Conservation (phyloP, 2,113 vertebrate species). For the Lepisosteus osseus region DNA sequence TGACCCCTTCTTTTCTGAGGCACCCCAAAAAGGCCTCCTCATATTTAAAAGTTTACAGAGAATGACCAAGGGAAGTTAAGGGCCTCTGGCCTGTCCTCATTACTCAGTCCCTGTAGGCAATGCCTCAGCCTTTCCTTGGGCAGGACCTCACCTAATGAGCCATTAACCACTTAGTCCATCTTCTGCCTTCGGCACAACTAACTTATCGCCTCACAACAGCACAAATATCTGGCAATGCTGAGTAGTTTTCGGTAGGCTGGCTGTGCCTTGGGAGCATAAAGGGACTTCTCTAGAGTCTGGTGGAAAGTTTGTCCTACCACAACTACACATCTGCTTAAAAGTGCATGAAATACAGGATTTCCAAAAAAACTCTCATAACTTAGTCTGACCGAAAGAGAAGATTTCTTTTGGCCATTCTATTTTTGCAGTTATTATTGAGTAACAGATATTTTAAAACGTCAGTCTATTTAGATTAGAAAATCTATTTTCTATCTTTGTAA, state of each 20-base stretch:
- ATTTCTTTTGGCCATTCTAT: too few species aligned
- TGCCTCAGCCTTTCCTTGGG: slow-evolving; percentile 25
- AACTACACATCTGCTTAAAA: too few species aligned
- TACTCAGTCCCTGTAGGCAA: slow-evolving; percentile 35
- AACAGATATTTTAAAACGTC: too few species aligned
- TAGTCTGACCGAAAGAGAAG: too few species aligned
- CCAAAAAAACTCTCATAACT: too few species aligned
- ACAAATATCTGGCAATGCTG: background rate
- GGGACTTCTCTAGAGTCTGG: background rate
- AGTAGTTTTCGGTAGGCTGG: background rate
- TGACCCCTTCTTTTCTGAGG: slow-evolving; percentile 1
- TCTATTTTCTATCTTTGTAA: too few species aligned
- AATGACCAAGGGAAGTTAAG: slow-evolving; percentile 20
- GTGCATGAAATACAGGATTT: too few species aligned
- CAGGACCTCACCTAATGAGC: slow-evolving; percentile 31
- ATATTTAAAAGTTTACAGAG: slow-evolving; percentile 38
- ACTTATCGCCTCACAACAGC: background rate
- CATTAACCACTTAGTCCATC: slow-evolving; percentile 16
- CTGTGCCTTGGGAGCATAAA: background rate
- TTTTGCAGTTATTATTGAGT: too few species aligned
- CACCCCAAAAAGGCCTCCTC: slow-evolving; percentile 28
- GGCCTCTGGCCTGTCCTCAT: slow-evolving; percentile 24
- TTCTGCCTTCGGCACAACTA: slow-evolving; percentile 1
- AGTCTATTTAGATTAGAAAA: too few species aligned
- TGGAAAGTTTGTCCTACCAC: too few species aligned